These are phyloP conservation scores for Xanthia icteritia DNA, from an alignment of 2,888 invertebrate genomes.

Conservation along the genomic window DNA sequence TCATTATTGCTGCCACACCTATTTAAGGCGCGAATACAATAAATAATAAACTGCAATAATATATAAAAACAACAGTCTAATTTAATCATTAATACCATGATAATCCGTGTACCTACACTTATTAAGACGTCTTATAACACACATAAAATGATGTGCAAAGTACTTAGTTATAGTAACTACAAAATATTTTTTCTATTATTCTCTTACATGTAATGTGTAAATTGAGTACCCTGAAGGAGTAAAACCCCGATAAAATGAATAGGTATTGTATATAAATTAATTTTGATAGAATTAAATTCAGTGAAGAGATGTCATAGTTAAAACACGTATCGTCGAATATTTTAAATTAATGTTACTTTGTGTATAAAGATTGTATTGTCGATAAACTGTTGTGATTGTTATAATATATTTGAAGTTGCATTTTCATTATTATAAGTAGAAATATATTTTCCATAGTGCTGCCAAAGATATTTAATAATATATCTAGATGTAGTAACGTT, in stretches of 20 bases:
- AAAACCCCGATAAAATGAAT: constrained; percentile 85
- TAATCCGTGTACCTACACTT: constrained; percentile 44
- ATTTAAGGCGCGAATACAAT: constrained; percentile 37
- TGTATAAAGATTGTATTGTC: constrained; percentile 85
- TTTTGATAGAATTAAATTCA: constrained; percentile 81
- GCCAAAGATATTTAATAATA: constrained; percentile 89
- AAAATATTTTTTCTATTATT: constrained; percentile 78
- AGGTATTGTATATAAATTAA: constrained; percentile 83
- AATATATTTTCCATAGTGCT: constrained; percentile 91
- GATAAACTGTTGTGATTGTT: constrained; percentile 89
- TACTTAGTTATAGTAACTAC: constrained; percentile 73
- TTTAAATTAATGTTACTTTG: constrained; percentile 80
- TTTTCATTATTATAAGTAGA: constrained; percentile 88
- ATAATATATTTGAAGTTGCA: constrained; percentile 88
- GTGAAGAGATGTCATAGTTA: constrained; percentile 70
- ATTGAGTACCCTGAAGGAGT: constrained; percentile 85
- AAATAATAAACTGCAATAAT: constrained; percentile 37
- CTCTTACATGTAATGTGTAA: constrained; percentile 78
- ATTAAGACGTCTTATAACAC: constrained; percentile 71
- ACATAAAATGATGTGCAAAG: constrained; percentile 77
- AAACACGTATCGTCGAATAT: constrained; percentile 77
- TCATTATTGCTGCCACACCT: constrained; percentile 31
- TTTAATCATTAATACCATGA: constrained; percentile 10
- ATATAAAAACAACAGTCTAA: constrained; percentile 35
- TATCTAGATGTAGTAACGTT: constrained; percentile 88